phyloP scores from a whole-genome alignment of 1,140 invertebrate species.

The Acromyrmex charruanus region DNA sequence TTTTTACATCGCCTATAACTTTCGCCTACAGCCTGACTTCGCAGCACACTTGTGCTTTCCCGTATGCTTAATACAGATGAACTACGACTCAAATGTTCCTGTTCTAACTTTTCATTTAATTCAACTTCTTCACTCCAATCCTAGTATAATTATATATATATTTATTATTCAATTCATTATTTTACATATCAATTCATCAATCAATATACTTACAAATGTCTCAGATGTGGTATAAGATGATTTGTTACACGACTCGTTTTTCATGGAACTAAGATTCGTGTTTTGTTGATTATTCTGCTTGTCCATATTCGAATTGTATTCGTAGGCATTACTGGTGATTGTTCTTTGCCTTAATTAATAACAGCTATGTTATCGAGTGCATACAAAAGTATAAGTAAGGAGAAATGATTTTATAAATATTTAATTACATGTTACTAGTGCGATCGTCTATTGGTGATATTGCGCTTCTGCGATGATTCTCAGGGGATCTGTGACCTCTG shows the following conservation, averaged over 20 bases:
- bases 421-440: conserved; percentile 73
- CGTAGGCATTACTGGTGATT: conserved; percentile 70
- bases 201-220: conserved; percentile 76
- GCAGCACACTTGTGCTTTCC: conserved; percentile 82
- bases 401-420: conserved; percentile 12
- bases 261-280: conserved; percentile 74
- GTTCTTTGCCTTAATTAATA: conserved; percentile 72
- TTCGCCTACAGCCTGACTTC: conserved; percentile 73
- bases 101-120: conserved; percentile 84
- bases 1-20: conserved; percentile 74
- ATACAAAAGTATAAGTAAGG: neutral
- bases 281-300: conserved; percentile 74
- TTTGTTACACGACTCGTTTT: conserved; percentile 78
- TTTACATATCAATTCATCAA: conserved; percentile 4
- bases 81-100: conserved; percentile 87
- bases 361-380: neutral
- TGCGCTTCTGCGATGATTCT: conserved; percentile 67
- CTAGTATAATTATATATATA: conserved; percentile 68
- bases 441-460: conserved; percentile 69
- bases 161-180: neutral
- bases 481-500: conserved; percentile 75
- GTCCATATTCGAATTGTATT: conserved; percentile 72
- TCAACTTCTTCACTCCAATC: conserved; percentile 88
- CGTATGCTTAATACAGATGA: conserved; percentile 87
- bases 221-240: conserved; percentile 75